Evolutionary conservation across 2,797 vertebrate species (phyloP).

Genomic region (Chelidonichthys spinosus): DNA sequence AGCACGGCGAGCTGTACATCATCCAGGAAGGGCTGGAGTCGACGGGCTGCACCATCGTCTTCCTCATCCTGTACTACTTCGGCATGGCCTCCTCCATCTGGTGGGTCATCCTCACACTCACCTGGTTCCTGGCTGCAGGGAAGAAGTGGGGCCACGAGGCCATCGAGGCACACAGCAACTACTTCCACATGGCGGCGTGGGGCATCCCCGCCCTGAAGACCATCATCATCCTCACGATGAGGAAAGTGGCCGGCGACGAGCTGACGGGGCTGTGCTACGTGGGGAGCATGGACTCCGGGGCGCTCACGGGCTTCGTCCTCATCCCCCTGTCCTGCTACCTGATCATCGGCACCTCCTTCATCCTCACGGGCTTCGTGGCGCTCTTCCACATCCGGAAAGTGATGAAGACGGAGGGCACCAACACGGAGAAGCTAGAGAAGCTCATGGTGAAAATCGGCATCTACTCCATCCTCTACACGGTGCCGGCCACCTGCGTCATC

Average conservation of each 20-base stretch:
- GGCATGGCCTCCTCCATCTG: conserved; percentile 98
- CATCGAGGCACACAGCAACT: conserved; percentile 97
- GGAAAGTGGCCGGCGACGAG: conserved; percentile 96
- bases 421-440: conserved; percentile 98
- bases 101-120: conserved; percentile 98
- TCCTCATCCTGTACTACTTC: conserved; percentile 98
- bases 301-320: conserved; percentile 94
- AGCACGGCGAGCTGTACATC: conserved; percentile 92
- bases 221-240: conserved; percentile 95
- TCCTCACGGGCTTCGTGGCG: conserved; percentile 96
- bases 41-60: conserved; percentile 97
- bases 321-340: conserved; percentile 96
- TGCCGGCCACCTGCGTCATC: conserved; percentile 97
- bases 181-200: conserved; percentile 99
- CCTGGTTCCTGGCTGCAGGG: conserved; percentile 97
- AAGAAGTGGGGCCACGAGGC: conserved; percentile 99
- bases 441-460: conserved; percentile 98
- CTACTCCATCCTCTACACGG: conserved; percentile 98
- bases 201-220: conserved; percentile 96
- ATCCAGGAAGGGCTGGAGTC: conserved; percentile 98
- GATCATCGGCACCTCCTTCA: conserved; percentile 95
- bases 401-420: conserved; percentile 98
- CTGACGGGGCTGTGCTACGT: conserved; percentile 97
- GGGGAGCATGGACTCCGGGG: conserved; percentile 90
- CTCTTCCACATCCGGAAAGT: conserved; percentile 98